Evolutionary conservation across 1,140 invertebrate genomes (phyloP).

Genomic region (Goniozus legneri): DNA sequence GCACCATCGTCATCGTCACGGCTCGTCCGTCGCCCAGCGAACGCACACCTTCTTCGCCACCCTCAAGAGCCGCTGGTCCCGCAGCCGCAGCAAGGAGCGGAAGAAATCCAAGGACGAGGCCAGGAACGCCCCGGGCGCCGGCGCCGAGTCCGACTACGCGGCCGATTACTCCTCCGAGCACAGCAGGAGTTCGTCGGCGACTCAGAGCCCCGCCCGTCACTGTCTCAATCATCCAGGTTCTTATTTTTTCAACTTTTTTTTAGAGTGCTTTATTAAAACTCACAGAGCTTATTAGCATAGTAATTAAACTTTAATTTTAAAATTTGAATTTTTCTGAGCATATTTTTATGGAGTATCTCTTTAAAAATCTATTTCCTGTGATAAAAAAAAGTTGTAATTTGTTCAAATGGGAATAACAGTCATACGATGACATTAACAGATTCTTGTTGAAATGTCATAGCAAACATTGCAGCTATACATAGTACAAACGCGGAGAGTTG

Average conservation of each 20-base stretch:
- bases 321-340: no score
- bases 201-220: conserved; percentile 65
- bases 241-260: conserved; percentile 1
- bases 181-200: conserved; percentile 62
- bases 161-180: conserved; percentile 71
- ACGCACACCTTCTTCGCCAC: conserved; percentile 70
- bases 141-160: conserved; percentile 63
- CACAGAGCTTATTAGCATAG: neutral
- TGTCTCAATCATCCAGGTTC: conserved; percentile 52
- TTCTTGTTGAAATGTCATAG: no score
- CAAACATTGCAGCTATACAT: no score
- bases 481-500: no score
- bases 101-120: conserved; percentile 42
- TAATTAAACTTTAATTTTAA: neutral
- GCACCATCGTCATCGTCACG: conserved; percentile 37
- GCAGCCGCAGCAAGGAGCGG: conserved; percentile 62
- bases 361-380: no score
- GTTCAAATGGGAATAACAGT: no score
- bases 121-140: conserved; percentile 29
- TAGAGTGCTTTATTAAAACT: neutral
- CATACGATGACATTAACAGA: no score
- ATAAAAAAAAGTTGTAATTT: no score
- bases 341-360: no score
- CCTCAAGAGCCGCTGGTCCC: conserved; percentile 64
- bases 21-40: conserved; percentile 62